Evolutionary conservation across 2,888 invertebrate species (phyloP).

Genomic region (Podabrus alpinus): DNA sequence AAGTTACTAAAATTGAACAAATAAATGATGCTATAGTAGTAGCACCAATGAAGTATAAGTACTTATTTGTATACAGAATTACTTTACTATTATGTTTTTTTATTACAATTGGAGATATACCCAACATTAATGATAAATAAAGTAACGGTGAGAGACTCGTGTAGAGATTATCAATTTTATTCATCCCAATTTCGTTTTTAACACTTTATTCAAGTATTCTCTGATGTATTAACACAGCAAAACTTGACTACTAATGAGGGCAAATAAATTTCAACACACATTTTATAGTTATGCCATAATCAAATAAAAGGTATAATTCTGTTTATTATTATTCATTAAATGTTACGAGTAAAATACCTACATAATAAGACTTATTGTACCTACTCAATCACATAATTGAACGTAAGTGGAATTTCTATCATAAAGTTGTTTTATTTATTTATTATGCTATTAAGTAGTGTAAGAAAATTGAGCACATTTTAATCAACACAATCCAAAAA

Average conservation of each 20-base stretch:
- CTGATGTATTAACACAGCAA: background rate
- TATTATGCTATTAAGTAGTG: background rate
- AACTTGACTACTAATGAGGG: background rate
- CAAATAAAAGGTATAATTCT: background rate
- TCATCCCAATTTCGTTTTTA: background rate
- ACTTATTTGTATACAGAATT: slow-evolving; percentile 12
- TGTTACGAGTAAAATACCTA: background rate
- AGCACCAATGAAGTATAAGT: slow-evolving; percentile 5
- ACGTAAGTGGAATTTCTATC: background rate
- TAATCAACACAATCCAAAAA: too few species aligned
- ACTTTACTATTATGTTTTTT: background rate
- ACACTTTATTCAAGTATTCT: background rate
- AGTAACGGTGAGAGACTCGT: background rate
- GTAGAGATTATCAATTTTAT: background rate
- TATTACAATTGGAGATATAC: slow-evolving; percentile 15
- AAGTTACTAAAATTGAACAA: background rate
- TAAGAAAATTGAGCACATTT: too few species aligned
- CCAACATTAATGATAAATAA: background rate
- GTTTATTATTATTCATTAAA: background rate
- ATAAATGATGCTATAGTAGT: background rate
- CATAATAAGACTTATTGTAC: too few species aligned
- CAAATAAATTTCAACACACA: background rate
- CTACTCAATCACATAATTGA: background rate
- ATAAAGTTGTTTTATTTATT: background rate
- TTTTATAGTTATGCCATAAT: background rate